Evolutionary conservation across 2,888 invertebrate species (phyloP).

Genomic region (Trichacis sp.): DNA sequence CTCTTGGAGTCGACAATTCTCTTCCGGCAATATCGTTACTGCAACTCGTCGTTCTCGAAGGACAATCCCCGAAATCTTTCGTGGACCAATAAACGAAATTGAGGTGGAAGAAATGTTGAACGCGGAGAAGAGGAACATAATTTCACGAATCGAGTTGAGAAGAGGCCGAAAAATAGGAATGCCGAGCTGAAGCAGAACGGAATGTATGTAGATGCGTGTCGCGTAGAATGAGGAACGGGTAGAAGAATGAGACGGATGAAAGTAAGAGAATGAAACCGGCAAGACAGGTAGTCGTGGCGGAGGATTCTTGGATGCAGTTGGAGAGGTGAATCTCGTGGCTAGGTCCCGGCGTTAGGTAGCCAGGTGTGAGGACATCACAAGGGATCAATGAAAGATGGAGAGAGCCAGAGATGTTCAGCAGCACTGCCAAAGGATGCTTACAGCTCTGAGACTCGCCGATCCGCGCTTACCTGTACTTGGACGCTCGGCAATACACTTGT

Average conservation of each 20-base stretch:
- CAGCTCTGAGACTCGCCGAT: no score
- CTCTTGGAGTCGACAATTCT: no score
- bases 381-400: conserved; percentile 57
- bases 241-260: conserved; percentile 58
- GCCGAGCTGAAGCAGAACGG: not conserved
- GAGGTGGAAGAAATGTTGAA: no score
- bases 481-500: no score
- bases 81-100: no score
- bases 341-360: conserved; percentile 44
- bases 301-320: no score
- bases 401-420: conserved; percentile 50
- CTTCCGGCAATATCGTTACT: no score
- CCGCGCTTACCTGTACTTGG: no score
- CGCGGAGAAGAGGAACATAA: conserved; percentile 43
- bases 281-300: conserved; percentile 53
- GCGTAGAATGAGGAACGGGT: conserved; percentile 56
- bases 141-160: conserved; percentile 50
- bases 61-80: no score
- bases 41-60: no score
- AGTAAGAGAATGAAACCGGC: conserved; percentile 55
- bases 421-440: no score
- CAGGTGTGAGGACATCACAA: conserved; percentile 60
- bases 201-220: not conserved
- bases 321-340: conserved; percentile 52
- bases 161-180: conserved; percentile 11